Evolutionary conservation across 1,140 invertebrate species (phyloP).

Genomic region (Neodiprion lecontei): DNA sequence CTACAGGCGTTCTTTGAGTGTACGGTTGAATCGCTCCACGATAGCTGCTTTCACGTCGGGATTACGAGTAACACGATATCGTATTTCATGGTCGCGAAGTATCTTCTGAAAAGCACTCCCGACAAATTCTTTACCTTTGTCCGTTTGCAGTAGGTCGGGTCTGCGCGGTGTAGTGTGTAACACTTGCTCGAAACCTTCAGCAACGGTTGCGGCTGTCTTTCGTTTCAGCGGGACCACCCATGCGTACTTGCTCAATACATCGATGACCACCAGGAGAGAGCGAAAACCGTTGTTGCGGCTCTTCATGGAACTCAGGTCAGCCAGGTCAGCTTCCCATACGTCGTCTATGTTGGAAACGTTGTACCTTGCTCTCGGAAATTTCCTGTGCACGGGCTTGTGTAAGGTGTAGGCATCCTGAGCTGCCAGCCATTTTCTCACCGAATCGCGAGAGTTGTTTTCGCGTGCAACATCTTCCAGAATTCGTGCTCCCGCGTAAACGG

Average conservation of each 20-base stretch:
- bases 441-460: slow-evolving; percentile 6
- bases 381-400: slow-evolving; percentile 29
- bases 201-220: slow-evolving; percentile 36
- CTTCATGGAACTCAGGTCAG: too few species aligned
- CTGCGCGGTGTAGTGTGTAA: not conserved
- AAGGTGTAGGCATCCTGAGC: slow-evolving; percentile 36
- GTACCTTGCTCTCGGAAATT: slow-evolving; percentile 27
- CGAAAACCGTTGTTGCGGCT: slow-evolving; percentile 32
- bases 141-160: slow-evolving; percentile 24
- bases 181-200: slow-evolving; percentile 17
- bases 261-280: slow-evolving; percentile 52
- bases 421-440: slow-evolving; percentile 30
- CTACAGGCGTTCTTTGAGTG: slow-evolving; percentile 36
- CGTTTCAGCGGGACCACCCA: slow-evolving; percentile 45
- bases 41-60: slow-evolving; percentile 34
- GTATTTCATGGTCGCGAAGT: slow-evolving; percentile 27
- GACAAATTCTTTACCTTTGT: slow-evolving; percentile 33
- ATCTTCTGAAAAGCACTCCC: slow-evolving; percentile 21
- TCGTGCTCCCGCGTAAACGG: too few species aligned
- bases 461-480: too few species aligned
- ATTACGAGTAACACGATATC: slow-evolving; percentile 26
- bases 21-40: slow-evolving; percentile 34
- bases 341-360: too few species aligned
- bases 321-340: too few species aligned
- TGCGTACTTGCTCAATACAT: slow-evolving; percentile 49